Evolutionary conservation across 23 tunicate species (phyloP).

Genomic region (Corella eumyota): DNA sequence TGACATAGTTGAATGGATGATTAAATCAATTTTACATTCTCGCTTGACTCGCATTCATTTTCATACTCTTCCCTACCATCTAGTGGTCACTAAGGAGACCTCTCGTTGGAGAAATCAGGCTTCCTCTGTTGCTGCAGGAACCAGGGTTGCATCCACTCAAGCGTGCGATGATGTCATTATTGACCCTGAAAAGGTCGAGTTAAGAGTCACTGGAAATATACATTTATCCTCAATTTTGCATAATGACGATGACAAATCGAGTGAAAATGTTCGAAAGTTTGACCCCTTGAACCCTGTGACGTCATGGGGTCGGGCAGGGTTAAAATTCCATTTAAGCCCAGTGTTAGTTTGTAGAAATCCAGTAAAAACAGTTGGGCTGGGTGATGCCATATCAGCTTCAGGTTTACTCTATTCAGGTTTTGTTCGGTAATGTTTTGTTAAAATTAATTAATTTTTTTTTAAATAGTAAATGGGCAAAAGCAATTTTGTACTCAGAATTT

Average conservation of each 20-base stretch:
- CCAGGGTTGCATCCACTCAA: conserved; percentile 60
- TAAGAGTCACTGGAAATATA: conserved; percentile 29
- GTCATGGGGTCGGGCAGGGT: conserved; percentile 21
- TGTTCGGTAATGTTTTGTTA: conserved; percentile 9
- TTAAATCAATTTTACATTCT: conserved; percentile 8
- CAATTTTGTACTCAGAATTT: too few relatives aligned
- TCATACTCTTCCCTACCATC: conserved; percentile 71
- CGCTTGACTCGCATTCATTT: conserved; percentile 63
- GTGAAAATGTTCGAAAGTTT: neutral
- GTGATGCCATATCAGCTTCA: conserved; percentile 75
- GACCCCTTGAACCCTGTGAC: conserved; percentile 31
- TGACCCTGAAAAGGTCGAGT: conserved; percentile 38
- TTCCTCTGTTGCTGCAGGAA: conserved; percentile 68
- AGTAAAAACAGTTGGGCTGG: conserved; percentile 83
- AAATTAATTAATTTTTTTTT: too few relatives aligned
- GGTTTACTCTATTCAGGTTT: conserved; percentile 58
- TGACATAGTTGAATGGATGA: conserved; percentile 58
- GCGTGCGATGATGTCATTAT: conserved; percentile 62
- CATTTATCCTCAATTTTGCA: conserved; percentile 16
- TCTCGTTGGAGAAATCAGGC: conserved; percentile 46
- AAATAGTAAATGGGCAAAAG: too few relatives aligned
- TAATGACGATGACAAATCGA: neutral
- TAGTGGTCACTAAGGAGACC: conserved; percentile 12
- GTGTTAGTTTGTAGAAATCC: conserved; percentile 71
- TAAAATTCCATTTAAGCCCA: conserved; percentile 36